Percentiles rank a stretch among this genome's conserved stretches.
phyloP scores from a whole-genome alignment of 2,113 vertebrate genomes.

The Marmota flaviventris region DNA sequence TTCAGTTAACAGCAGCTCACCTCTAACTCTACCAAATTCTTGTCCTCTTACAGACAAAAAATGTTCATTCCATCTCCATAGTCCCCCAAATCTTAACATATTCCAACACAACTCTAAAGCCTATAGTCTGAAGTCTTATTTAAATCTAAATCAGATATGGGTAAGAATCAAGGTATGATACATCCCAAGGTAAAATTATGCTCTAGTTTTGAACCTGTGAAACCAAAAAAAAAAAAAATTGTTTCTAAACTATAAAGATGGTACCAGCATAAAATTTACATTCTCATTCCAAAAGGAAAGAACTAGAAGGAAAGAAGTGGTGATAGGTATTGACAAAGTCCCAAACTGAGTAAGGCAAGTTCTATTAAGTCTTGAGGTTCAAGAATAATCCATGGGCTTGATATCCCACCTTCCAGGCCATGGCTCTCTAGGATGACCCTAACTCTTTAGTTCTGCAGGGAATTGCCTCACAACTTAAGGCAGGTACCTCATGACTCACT shows the following conservation, averaged over 20 bases:
- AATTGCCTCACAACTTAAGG: neutral
- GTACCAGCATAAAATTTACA: neutral
- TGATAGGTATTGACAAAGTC: neutral
- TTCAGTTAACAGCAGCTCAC: neutral
- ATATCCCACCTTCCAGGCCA: neutral
- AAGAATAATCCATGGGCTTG: neutral
- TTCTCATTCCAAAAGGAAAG: neutral
- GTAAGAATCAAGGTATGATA: neutral
- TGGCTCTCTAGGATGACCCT: neutral
- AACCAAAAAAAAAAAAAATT: neutral
- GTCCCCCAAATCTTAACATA: neutral
- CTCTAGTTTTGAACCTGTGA: neutral
- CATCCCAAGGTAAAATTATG: neutral
- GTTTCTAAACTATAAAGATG: neutral
- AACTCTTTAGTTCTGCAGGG: neutral
- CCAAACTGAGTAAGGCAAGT: neutral
- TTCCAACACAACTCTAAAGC: slow-evolving; percentile 21
- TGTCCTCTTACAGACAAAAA: neutral
- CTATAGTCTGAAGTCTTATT: neutral
- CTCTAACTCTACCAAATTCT: neutral
- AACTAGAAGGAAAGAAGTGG: neutral
- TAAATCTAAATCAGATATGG: neutral
- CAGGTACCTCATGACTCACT: neutral
- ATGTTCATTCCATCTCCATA: neutral
- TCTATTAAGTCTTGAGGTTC: neutral